Conservation (phyloP, 2,888 invertebrate genomes). For the Nudaria mundana region DNA sequence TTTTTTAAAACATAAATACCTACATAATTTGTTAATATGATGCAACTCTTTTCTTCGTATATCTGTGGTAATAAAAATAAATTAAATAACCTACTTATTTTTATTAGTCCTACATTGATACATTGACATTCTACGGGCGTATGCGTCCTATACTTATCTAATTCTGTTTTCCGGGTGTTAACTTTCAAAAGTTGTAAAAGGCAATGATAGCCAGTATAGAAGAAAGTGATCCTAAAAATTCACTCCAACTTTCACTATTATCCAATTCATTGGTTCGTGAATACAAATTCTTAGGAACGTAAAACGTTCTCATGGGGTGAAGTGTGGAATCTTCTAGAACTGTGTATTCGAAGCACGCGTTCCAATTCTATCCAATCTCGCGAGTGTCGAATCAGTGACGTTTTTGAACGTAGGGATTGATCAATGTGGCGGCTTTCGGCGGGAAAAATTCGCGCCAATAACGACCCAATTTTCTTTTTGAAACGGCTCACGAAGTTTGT, state of each 20-base stretch:
- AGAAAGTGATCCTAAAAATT: constrained; percentile 47
- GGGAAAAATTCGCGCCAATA: constrained; percentile 20
- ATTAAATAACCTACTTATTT: no score
- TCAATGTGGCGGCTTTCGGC: constrained; percentile 54
- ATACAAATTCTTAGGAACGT: constrained; percentile 71
- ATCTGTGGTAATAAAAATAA: no score
- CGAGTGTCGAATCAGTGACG: constrained; percentile 57
- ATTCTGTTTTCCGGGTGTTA: constrained; percentile 58
- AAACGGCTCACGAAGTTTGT: constrained; percentile 19
- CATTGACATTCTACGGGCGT: constrained; percentile 20
- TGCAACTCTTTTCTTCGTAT: no score
- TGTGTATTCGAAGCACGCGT: constrained; percentile 67
- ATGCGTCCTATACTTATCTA: constrained; percentile 32
- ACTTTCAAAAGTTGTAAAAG: constrained; percentile 40
- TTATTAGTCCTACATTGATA: no score
- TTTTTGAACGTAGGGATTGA: constrained; percentile 53
- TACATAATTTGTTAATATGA: no score
- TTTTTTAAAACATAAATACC: no score
- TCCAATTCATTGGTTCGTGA: constrained; percentile 66
- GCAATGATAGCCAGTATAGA: constrained; percentile 33
- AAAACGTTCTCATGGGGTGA: constrained; percentile 52
- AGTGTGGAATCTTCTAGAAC: constrained; percentile 30
- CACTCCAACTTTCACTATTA: constrained; percentile 62
- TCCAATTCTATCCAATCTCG: constrained; percentile 67
- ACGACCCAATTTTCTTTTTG: constrained; percentile 30